Percentiles rank a stretch among this genome's conserved stretches.
Evolutionary conservation across 2,888 invertebrate species (phyloP).

Genomic region (Amphimallon solstitiale): DNA sequence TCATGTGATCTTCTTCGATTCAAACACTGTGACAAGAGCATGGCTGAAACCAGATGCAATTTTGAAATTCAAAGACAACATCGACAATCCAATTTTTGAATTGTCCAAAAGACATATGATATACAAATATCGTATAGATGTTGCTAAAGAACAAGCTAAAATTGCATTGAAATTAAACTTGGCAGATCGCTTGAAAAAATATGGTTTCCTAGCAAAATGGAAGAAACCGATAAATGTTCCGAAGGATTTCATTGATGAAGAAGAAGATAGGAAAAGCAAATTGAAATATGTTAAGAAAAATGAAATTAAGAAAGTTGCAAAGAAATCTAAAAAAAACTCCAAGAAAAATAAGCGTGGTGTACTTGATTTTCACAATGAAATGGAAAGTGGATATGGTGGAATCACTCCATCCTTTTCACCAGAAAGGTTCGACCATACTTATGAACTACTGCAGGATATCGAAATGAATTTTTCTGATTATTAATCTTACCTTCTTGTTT

Average conservation of each 20-base stretch:
- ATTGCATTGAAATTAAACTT: conserved; percentile 61
- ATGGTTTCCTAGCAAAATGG: conserved; percentile 64
- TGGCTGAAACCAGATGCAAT: conserved; percentile 64
- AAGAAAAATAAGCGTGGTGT: not conserved
- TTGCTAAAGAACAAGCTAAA: conserved; percentile 62
- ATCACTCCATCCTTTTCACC: too few species aligned
- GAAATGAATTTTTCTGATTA: too few species aligned
- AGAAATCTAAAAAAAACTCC: not conserved
- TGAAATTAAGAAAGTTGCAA: not conserved
- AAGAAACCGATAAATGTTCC: conserved; percentile 58
- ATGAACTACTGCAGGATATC: too few species aligned
- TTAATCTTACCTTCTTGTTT: too few species aligned
- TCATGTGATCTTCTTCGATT: conserved; percentile 68
- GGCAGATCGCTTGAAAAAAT: conserved; percentile 60
- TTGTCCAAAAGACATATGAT: conserved; percentile 58
- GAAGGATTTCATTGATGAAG: not conserved
- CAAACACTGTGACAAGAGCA: conserved; percentile 60
- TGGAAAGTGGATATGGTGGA: too few species aligned
- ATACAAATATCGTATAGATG: conserved; percentile 56
- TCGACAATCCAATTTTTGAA: conserved; percentile 49
- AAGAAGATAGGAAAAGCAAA: not conserved
- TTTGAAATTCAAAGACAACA: conserved; percentile 56
- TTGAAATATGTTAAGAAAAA: not conserved
- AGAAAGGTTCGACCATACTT: too few species aligned
- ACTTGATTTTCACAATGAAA: too few species aligned